phyloP scores from a whole-genome alignment of 1,140 invertebrate genomes.

The Contarinia nasturtii region DNA sequence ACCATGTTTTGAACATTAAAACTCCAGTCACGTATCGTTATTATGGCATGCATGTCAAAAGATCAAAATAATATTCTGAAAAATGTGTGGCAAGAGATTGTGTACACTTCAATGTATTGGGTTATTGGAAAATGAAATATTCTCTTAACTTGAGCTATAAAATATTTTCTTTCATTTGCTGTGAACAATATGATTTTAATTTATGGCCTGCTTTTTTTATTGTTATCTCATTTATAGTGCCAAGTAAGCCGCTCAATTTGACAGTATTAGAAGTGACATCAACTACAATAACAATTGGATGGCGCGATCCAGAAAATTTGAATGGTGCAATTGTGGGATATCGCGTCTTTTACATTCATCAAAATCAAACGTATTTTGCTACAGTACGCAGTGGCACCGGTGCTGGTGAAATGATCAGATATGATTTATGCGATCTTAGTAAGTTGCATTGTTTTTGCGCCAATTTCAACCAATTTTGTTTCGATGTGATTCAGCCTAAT shows the following conservation, averaged over 20 bases:
- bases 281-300: constrained; percentile 55
- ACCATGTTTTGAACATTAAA: too few relatives aligned
- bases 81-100: too few relatives aligned
- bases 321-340: constrained; percentile 53
- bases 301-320: constrained; percentile 51
- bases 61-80: too few relatives aligned
- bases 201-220: too few relatives aligned
- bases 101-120: too few relatives aligned
- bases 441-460: constrained; percentile 22
- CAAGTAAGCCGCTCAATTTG: constrained; percentile 63
- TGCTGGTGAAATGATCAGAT: constrained; percentile 26
- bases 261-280: constrained; percentile 53
- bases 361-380: constrained; percentile 42
- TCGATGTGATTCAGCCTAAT: constrained; percentile 5
- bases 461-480: constrained; percentile 6
- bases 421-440: constrained; percentile 39
- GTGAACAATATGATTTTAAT: too few relatives aligned
- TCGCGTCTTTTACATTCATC: constrained; percentile 46
- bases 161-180: too few relatives aligned
- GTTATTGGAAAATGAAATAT: too few relatives aligned
- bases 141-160: too few relatives aligned
- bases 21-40: too few relatives aligned
- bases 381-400: constrained; percentile 27
- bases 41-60: too few relatives aligned
- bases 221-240: constrained; percentile 33